Evolutionary conservation across 2,797 vertebrate genomes (phyloP).

Genomic region (Tauraco hartlaubi): DNA sequence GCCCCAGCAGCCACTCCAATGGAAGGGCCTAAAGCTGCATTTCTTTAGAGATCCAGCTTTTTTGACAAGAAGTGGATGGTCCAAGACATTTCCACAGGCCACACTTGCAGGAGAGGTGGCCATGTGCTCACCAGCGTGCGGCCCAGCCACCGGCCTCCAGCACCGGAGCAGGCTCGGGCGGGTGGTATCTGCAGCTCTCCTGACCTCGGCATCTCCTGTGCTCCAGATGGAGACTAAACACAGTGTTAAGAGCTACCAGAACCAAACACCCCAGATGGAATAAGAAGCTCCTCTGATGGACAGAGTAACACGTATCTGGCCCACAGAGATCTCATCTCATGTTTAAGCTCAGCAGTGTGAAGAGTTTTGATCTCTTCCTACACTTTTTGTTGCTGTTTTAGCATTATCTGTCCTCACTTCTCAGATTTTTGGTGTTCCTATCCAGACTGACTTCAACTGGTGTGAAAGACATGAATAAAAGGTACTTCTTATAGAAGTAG

Average conservation of each 20-base stretch:
- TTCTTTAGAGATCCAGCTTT: background rate
- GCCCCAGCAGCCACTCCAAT: background rate
- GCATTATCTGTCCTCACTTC: background rate
- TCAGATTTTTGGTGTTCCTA: background rate
- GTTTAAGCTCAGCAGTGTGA: background rate
- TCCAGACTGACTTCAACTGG: background rate
- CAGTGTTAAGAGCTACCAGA: background rate
- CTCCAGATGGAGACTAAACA: background rate
- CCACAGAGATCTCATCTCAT: background rate
- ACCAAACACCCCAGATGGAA: background rate
- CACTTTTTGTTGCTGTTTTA: background rate
- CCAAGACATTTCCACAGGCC: background rate
- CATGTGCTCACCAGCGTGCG: background rate
- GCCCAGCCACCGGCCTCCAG: background rate
- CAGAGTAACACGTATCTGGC: background rate
- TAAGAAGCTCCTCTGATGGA: background rate
- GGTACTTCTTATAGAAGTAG: background rate
- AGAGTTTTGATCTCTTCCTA: background rate
- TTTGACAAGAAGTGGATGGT: background rate
- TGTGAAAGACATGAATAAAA: background rate
- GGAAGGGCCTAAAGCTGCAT: background rate
- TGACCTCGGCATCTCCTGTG: background rate
- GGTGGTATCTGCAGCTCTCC: background rate
- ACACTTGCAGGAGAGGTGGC: background rate
- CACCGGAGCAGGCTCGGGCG: accelerated